Percentiles rank a stretch among this genome's conserved stretches.
phyloP scores from a whole-genome alignment of 2,113 vertebrate genomes.

The Cinclus mexicanus region DNA sequence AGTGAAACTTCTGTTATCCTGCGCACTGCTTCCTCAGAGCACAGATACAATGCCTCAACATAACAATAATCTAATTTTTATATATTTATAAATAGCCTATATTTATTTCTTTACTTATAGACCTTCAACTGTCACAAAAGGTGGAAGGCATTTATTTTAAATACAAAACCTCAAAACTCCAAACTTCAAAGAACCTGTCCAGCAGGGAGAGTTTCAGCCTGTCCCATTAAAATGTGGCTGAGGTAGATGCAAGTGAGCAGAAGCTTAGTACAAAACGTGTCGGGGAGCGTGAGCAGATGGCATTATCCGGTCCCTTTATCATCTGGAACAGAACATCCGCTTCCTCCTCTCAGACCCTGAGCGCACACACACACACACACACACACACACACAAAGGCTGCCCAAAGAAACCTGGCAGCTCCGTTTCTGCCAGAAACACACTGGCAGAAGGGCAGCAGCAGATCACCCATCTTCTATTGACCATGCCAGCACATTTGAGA shows the following conservation, averaged over 20 bases:
- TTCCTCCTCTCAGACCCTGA: background rate
- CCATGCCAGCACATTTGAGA: fast-evolving
- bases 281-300: fast-evolving
- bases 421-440: background rate
- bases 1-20: background rate
- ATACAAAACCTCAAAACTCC: background rate
- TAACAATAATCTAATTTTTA: background rate
- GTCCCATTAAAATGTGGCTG: background rate
- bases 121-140: background rate
- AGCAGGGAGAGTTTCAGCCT: background rate
- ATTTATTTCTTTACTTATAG: background rate
- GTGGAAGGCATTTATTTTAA: background rate
- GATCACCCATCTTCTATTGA: background rate
- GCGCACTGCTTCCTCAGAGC: background rate
- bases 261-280: background rate
- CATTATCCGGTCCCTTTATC: background rate
- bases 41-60: background rate
- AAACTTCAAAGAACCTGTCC: background rate
- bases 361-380: too few species aligned
- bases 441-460: background rate
- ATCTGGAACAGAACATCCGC: background rate
- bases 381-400: background rate
- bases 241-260: background rate
- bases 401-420: background rate
- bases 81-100: background rate